Base-by-base conservation (phyloP, 2,888 invertebrate species). In the Idaea aversata region DNA sequence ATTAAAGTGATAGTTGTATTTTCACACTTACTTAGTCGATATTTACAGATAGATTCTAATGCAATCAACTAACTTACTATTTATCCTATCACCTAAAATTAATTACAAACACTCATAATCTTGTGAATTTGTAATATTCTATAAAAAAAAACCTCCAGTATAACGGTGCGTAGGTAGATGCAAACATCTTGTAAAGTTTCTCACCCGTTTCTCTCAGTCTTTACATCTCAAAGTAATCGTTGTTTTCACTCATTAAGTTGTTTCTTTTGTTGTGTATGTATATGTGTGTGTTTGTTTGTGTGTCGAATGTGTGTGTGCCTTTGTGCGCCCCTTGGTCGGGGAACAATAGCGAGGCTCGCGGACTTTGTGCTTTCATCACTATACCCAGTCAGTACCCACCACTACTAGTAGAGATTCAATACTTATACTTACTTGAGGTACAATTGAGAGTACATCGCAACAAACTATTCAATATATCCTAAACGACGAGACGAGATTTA, bases 231-330 rank as follows among this genome's bases (percentile, higher is more conserved):
- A 47, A 47, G 47, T 47, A 47, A 47, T 47, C 47, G 47, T 47
- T 47, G 47, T 47, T 47, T 47, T 47, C 47, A 47, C 47, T 47
- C 47, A 47, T 47, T 47, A 47, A 47, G 47, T 47, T 47, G 47
- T 47, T 47, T 47, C 47, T 47, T 47, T 47, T 47, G 47, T 47
- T 47, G 47, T 47, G 47, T 47, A 10, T 47, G 5, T 47, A 3
- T 13, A 3, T 47, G 47, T 47, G 47, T 47, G 25, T 25, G 25
- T n/a, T n/a, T n/a, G n/a, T n/a, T n/a, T 38, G 38, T 38, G 38
- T 38, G 38, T 38, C 10, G 47, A 13, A 7, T 6, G 13, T 13
- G 47, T 47, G 7, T 13, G 7, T 13, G 7, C 47, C 47, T 47
- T 47, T 47, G 47, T 47, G 47, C 47, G 47, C 47, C 10, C 47